Conservation (phyloP, 2,113 vertebrate genomes). For the Oreochromis tanganicae region DNA sequence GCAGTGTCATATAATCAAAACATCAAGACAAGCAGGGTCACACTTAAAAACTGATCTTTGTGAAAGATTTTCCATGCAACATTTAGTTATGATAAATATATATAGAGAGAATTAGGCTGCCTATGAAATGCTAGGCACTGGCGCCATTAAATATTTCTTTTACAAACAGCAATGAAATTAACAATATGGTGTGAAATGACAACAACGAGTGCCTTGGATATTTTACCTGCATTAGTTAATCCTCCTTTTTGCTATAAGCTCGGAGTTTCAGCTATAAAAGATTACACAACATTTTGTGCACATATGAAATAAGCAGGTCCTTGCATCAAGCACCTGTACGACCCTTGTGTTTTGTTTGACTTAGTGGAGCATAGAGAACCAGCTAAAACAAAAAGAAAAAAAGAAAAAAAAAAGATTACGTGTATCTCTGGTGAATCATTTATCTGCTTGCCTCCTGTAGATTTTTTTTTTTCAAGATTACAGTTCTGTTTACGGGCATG, state of each 20-base stretch:
- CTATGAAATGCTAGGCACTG: constrained; percentile 71
- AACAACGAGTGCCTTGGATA: constrained; percentile 94
- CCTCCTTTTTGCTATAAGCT: constrained; percentile 85
- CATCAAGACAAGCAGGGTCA: constrained; percentile 82
- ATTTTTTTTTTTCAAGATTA: constrained; percentile 65
- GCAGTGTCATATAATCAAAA: constrained; percentile 79
- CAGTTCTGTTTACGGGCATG: constrained; percentile 77
- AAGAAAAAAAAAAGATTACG: constrained; percentile 16
- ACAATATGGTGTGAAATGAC: constrained; percentile 83
- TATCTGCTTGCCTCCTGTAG: constrained; percentile 73
- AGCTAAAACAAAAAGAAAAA: constrained; percentile 53
- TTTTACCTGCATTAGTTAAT: constrained; percentile 84
- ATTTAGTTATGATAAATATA: constrained; percentile 56
- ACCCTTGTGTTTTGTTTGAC: constrained; percentile 67
- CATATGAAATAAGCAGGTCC: constrained; percentile 67
- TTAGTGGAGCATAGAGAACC: constrained; percentile 75
- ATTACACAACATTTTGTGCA: constrained; percentile 69
- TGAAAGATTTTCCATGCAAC: constrained; percentile 80
- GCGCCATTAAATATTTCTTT: constrained; percentile 79
- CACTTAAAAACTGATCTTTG: constrained; percentile 73
- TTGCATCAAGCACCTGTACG: constrained; percentile 77
- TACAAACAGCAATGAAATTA: constrained; percentile 74
- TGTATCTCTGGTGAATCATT: constrained; percentile 85
- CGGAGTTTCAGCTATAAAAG: constrained; percentile 75
- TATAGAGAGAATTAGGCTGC: constrained; percentile 68